Conservation (phyloP, 2,888 invertebrate species). For the Strigamia maritima region DNA sequence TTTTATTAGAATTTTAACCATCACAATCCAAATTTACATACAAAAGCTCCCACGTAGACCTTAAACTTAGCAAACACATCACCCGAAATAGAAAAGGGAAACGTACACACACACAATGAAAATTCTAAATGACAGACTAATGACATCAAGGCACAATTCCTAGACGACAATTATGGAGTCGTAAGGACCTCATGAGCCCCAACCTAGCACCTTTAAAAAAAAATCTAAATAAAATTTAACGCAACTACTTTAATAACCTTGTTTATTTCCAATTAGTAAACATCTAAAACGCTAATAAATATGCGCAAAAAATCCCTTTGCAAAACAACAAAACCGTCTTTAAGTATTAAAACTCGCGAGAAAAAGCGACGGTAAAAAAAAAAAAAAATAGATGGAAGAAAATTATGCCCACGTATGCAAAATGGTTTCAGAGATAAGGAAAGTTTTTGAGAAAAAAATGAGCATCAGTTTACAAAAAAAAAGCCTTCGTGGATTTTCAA, state of each 20-base stretch:
- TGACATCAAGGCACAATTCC: constrained; percentile 7
- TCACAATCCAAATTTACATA: background rate
- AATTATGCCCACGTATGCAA: constrained; percentile 27
- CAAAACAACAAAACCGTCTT: background rate
- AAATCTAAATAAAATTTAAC: background rate
- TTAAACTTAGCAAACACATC: background rate
- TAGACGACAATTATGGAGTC: background rate
- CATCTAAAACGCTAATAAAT: constrained; percentile 15
- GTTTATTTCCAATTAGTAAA: constrained; percentile 2
- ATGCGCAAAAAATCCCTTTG: background rate
- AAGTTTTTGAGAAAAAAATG: background rate
- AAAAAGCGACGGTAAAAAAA: background rate
- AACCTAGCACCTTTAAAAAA: background rate
- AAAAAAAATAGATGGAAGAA: background rate
- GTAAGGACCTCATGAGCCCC: background rate
- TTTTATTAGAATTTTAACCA: too few species aligned
- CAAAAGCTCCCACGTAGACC: background rate
- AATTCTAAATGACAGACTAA: background rate
- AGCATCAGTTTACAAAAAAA: background rate
- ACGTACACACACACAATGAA: background rate
- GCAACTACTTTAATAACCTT: background rate
- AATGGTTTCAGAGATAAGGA: constrained; percentile 1
- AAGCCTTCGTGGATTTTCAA: background rate
- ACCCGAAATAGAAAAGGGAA: background rate
- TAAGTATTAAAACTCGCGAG: constrained; percentile 11